Base-by-base conservation (phyloP, 2,888 invertebrate genomes). In the Phalangium opilio region DNA sequence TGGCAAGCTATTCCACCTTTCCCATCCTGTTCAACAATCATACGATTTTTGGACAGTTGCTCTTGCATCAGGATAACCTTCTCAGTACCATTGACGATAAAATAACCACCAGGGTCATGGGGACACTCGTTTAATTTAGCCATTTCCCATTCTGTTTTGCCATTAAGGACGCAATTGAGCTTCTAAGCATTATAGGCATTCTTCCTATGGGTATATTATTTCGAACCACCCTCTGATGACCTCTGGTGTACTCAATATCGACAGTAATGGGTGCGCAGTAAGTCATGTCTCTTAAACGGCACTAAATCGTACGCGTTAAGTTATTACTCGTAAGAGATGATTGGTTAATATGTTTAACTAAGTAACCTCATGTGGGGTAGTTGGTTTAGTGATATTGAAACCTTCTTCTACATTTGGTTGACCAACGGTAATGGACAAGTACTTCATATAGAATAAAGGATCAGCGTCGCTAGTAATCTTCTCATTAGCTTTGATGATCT, bases 21-120 rank as follows among this genome's bases (percentile, higher is more conserved):
- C 50, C 78, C 79, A 56, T 78, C 76, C 60, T 84, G 81, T 66
- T 95, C 95, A 0, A 98, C 83, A 59, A 98, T 86, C 77, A 98
- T 95, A 63, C 96, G 76, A 67, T 99, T 99, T 68, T 87, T 85
- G 5, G 91, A 84, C 59, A 96, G 69, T 65, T 99, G 98, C 65
- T 99, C 98, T 67, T 98, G 96, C 61, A 98, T 96, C 43, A 98
- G 75, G 63, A 98, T 91, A 0, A 95, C 76, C 61, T 75, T 75
- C 61, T 78, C 77, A 15, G 71, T 70, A 27, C 77, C 77, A 64
- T 86, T 81, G 14, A 96, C 84, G 46, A 99, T 81, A 64, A 99
- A 99, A 70, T 99, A 99, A 56, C 98, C 98, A 45, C 98, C 98
- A n/a, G 98, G 95, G 71, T 99, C 98, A 65, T 89, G 79, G 0